Evolutionary conservation across 2,113 vertebrate genomes (phyloP).

Genomic region (Passerina amoena): DNA sequence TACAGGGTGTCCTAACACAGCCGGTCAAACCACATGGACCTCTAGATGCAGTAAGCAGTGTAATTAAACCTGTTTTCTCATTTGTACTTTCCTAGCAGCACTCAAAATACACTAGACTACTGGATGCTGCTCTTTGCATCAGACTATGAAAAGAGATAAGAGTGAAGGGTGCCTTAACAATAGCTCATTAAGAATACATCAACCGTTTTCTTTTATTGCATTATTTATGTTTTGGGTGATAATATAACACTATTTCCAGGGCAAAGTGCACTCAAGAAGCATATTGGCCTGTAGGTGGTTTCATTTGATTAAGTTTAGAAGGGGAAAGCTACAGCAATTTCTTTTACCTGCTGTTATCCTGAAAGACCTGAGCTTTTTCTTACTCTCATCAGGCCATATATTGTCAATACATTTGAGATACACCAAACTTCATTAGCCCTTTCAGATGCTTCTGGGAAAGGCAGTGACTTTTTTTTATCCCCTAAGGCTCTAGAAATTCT

Average conservation of each 20-base stretch:
- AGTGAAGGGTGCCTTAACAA: constrained; percentile 12
- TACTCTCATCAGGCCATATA: background rate
- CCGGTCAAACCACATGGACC: constrained; percentile 47
- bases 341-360: constrained; percentile 15
- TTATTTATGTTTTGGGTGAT: constrained; percentile 58
- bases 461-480: background rate
- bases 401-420: constrained; percentile 1
- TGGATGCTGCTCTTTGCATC: constrained; percentile 48
- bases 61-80: constrained; percentile 64
- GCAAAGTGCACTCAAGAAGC: constrained; percentile 45
- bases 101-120: background rate
- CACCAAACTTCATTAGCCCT: constrained; percentile 10
- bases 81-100: constrained; percentile 43
- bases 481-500: constrained; percentile 6
- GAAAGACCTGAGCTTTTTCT: background rate
- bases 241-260: constrained; percentile 29
- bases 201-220: constrained; percentile 55
- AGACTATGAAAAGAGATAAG: constrained; percentile 19
- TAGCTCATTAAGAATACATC: constrained; percentile 54
- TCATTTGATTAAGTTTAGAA: constrained; percentile 23
- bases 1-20: constrained; percentile 64
- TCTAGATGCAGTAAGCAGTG: constrained; percentile 43
- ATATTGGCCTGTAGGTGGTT: constrained; percentile 42
- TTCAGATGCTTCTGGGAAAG: constrained; percentile 26
- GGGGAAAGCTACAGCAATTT: background rate